phyloP scores from a whole-genome alignment of 2,888 invertebrate genomes.

The Stenichneumon culpator region DNA sequence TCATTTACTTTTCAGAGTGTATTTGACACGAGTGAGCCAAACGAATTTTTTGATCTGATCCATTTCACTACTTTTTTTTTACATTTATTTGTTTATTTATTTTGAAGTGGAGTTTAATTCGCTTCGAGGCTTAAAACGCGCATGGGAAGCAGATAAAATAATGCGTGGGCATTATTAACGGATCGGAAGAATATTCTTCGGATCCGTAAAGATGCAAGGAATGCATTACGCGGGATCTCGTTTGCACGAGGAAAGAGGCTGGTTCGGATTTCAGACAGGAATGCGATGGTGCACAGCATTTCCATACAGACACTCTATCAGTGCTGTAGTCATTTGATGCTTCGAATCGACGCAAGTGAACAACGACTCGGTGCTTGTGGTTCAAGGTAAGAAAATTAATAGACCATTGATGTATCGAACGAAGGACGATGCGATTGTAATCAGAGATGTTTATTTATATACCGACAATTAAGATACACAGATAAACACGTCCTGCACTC shows the following conservation, averaged over 20 bases:
- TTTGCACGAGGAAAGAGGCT: neutral
- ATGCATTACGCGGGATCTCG: conserved; percentile 3
- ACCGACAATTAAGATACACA: conserved; percentile 17
- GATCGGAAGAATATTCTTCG: neutral
- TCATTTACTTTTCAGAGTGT: too few relatives aligned
- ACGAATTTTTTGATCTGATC: too few relatives aligned
- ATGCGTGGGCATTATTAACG: neutral
- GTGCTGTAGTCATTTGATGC: conserved; percentile 15
- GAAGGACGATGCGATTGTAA: conserved; percentile 36
- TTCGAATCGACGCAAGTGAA: neutral
- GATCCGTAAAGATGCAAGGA: conserved; percentile 2
- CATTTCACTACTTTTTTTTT: too few relatives aligned
- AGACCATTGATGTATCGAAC: conserved; percentile 14
- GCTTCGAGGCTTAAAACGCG: too few relatives aligned
- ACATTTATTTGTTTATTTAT: too few relatives aligned
- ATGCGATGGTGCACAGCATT: conserved; percentile 3
- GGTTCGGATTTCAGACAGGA: conserved; percentile 8
- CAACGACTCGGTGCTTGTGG: neutral
- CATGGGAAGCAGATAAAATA: neutral
- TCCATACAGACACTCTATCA: neutral
- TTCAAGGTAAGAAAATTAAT: conserved; percentile 23
- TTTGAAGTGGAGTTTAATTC: too few relatives aligned
- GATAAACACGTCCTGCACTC: neutral
- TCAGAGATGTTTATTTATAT: conserved; percentile 31
- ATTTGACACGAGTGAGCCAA: too few relatives aligned